phyloP scores from a whole-genome alignment of 2,888 invertebrate genomes.

The Frankliniella intonsa region DNA sequence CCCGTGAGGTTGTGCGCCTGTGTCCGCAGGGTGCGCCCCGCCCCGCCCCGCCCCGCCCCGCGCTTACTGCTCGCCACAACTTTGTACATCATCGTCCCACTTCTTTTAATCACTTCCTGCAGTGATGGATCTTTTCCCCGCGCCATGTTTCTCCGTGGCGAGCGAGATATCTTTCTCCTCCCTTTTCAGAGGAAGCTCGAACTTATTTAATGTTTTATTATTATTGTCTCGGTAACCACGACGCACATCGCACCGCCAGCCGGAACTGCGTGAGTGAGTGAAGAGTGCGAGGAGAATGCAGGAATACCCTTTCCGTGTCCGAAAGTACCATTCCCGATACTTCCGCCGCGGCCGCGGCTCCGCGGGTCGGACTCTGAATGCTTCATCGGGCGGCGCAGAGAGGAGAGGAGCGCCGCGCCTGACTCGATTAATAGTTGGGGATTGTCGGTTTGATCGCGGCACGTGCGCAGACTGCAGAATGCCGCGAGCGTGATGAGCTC shows the following conservation, averaged over 20 bases:
- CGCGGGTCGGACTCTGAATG: background rate
- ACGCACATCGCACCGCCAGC: no score
- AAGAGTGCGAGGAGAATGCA: background rate
- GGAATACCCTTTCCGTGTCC: background rate
- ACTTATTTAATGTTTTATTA: no score
- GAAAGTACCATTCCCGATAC: background rate
- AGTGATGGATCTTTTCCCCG: background rate
- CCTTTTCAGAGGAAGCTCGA: no score
- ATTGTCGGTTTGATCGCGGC: background rate
- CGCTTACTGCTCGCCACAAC: background rate
- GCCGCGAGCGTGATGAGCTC: background rate
- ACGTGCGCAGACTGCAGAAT: background rate
- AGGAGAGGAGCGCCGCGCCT: background rate
- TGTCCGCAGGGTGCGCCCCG: background rate
- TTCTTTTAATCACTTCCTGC: background rate
- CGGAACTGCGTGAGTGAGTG: background rate
- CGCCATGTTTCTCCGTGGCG: no score
- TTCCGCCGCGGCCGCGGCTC: background rate
- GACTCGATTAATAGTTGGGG: constrained; percentile 16
- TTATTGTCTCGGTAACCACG: no score
- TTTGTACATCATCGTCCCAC: background rate
- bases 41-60: no score
- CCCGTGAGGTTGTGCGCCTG: no score
- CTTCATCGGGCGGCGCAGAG: background rate
- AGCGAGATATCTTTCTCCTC: no score